These are phyloP conservation scores for Rhagonycha fulva DNA, from an alignment of 2,888 invertebrate species.

Conservation along the genomic window DNA sequence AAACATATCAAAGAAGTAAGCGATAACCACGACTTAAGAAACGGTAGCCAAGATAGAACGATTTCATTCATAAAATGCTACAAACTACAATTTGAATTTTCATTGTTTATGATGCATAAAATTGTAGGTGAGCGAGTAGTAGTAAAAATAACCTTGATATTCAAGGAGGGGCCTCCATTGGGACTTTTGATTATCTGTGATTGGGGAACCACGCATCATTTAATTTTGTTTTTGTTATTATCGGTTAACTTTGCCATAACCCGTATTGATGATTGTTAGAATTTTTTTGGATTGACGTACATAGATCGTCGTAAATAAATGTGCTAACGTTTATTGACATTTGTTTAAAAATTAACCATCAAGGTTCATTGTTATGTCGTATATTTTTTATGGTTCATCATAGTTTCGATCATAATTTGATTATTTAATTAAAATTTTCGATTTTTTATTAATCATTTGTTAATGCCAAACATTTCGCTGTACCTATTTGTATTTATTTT, in stretches of 20 bases:
- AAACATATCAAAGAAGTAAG: background rate
- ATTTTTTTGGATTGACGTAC: conserved; percentile 2
- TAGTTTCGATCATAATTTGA: too few species aligned
- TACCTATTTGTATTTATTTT: too few species aligned
- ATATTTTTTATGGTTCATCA: too few species aligned
- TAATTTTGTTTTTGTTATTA: conserved; percentile 9
- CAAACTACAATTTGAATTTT: background rate
- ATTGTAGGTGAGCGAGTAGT: conserved; percentile 6
- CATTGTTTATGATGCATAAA: background rate
- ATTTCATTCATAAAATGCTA: background rate
- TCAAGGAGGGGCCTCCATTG: conserved; percentile 22
- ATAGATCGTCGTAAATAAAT: background rate
- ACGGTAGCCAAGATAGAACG: background rate
- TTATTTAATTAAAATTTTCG: too few species aligned
- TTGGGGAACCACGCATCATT: conserved; percentile 19
- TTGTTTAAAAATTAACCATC: background rate
- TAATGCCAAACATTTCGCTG: too few species aligned
- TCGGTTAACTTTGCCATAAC: conserved; percentile 15
- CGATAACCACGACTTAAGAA: background rate
- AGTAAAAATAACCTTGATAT: conserved; percentile 24
- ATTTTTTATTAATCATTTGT: too few species aligned
- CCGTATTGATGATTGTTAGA: conserved; percentile 11
- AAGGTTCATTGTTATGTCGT: too few species aligned
- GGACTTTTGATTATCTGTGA: conserved; percentile 8
- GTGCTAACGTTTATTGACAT: background rate